phyloP scores from a whole-genome alignment of 2,113 vertebrate species.

The Ctenodactylus gundi region DNA sequence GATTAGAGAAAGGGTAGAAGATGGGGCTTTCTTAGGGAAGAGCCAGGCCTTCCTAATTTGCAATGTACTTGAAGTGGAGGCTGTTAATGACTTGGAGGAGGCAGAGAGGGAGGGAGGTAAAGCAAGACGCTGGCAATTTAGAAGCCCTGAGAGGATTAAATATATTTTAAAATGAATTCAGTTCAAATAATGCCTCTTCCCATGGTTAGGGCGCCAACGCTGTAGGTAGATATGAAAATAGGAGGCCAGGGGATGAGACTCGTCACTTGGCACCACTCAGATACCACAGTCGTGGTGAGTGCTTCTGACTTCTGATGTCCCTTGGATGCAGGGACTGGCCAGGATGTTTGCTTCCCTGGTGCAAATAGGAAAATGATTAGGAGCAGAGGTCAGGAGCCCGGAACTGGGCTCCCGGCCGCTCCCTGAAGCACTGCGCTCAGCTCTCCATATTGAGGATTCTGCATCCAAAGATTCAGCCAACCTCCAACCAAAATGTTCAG shows the following conservation, averaged over 20 bases:
- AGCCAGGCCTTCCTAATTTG: conserved; percentile 69
- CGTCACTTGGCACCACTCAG: background rate
- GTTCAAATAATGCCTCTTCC: conserved; percentile 22
- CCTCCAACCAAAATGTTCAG: background rate
- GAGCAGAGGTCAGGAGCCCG: background rate
- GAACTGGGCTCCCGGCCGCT: background rate
- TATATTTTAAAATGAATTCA: conserved; percentile 54
- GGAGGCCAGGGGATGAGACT: background rate
- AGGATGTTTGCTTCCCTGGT: background rate
- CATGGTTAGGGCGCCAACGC: background rate
- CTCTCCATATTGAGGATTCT: background rate
- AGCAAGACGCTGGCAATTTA: conserved; percentile 35
- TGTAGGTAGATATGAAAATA: background rate
- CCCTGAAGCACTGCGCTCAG: background rate
- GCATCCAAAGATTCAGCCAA: background rate
- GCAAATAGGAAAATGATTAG: conserved; percentile 20
- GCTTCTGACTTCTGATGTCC: background rate
- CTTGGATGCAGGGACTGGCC: background rate
- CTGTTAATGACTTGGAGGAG: background rate
- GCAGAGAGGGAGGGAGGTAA: background rate
- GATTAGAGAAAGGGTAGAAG: conserved; percentile 47
- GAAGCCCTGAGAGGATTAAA: conserved; percentile 39
- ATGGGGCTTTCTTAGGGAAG: conserved; percentile 71
- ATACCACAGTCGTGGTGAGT: background rate
- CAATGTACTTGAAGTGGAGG: background rate